Evolutionary conservation across 2,797 vertebrate genomes (phyloP), one percentile per base, ranked within the genome.

Genomic region (Characodon lateralis): DNA sequence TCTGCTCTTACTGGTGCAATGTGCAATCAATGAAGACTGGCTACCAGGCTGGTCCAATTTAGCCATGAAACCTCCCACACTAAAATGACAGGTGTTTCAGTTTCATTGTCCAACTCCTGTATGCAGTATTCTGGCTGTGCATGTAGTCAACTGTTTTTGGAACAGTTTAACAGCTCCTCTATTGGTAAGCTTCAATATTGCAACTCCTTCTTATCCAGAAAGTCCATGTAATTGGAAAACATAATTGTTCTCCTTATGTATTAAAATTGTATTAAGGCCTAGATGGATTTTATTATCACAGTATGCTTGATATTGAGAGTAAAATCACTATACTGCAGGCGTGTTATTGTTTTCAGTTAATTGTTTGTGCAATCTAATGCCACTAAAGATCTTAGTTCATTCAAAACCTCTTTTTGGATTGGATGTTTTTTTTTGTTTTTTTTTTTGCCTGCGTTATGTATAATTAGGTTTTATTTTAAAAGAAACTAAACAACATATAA

Each of bases 151-250:
- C 28, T 48, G 0, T 83, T 79, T 83, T 83, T 59, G 71, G 20
- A 82, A 70, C 81, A 56, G 88, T 85, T 84, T 68, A 81, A 56
- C 78, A 71, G 8, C 72, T 66, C n/a, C 65, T 50, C 69, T 72
- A 46, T 50, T 79, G 31, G 70, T 83, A 83, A 89, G 76, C 82
- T 82, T 79, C 51, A 66, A 81, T 66, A 83, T 89, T 80, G 83
- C 83, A 88, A 84, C 81, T 73, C 71, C 82, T 84, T 69, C 61
- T 85, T 87, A 89, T 92, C 87, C 84, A n/a, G 65, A 53, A 83
- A 82, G 80, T 84, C 84, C 77, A 84, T 83, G 83, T 89, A 91
- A 91, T 88, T 89, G 88, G 85, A 90, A 91, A 83, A 78, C 83
- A 80, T 68, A 82, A 89, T 87, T 88, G 78, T 87, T 85, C 72